Evolutionary conservation across 1,140 invertebrate genomes (phyloP).

Genomic region (Conopomorpha cramerella): DNA sequence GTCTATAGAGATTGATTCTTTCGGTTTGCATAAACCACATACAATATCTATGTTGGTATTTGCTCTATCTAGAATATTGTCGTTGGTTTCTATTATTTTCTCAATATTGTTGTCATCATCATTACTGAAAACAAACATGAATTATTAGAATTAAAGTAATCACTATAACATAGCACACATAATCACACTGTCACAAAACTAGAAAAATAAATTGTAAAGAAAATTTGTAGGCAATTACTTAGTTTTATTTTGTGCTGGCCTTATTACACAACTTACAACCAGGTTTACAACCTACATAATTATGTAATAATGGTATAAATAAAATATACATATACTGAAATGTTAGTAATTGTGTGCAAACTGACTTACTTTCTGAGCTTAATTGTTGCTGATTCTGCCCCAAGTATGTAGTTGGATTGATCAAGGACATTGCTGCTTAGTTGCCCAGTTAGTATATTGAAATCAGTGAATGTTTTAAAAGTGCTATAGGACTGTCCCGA

Average conservation of each 20-base stretch:
- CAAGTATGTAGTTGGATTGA: conserved; percentile 24
- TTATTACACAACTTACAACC: too few relatives aligned
- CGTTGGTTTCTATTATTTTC: conserved; percentile 24
- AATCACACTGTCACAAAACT: neutral
- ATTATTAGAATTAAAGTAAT: conserved; percentile 2
- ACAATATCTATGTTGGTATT: conserved; percentile 24
- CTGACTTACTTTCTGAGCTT: conserved; percentile 24
- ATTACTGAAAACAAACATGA: conserved; percentile 18
- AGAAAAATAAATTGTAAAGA: too few relatives aligned
- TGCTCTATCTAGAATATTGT: conserved; percentile 25
- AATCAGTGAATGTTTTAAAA: conserved; percentile 29
- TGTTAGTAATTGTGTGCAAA: too few relatives aligned
- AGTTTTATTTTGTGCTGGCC: too few relatives aligned
- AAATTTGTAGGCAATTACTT: too few relatives aligned
- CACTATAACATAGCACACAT: conserved; percentile 3
- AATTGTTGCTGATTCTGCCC: conserved; percentile 16
- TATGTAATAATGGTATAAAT: too few relatives aligned
- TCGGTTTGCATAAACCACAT: conserved; percentile 11
- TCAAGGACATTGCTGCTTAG: conserved; percentile 27
- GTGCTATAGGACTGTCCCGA: conserved; percentile 15
- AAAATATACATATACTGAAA: too few relatives aligned
- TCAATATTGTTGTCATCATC: conserved; percentile 25
- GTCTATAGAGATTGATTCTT: conserved; percentile 4
- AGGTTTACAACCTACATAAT: too few relatives aligned
- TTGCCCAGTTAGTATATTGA: conserved; percentile 20